Base-by-base conservation (phyloP, 2,113 vertebrate species). In the Helogale parvula region DNA sequence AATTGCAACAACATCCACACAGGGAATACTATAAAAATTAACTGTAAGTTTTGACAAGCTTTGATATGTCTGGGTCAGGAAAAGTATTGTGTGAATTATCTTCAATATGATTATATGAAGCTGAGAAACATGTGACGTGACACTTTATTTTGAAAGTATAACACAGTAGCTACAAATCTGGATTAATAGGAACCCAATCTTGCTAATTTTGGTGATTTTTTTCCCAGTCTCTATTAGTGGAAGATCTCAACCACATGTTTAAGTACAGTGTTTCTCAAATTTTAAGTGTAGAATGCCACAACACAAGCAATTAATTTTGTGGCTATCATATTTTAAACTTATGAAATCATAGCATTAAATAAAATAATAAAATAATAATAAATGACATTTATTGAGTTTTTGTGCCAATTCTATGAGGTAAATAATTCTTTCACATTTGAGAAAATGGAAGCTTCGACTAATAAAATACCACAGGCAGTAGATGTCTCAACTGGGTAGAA, bases 11-110 rank as follows among this genome's bases (percentile, higher is more conserved):
- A 79, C 50, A 74, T 72, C 95, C 80, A 54, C 45, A 92, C 19
- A 68, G 57, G 25, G 65, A 96, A 94, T 96, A 97, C 72, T 71
- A 45, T 11, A 80, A 66, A 77, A 87, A n/a, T 50, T 27, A 93
- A 19, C 23, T 79, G 3, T 81, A 90, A 88, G 47, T 74, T 96
- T 94, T 63, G 52, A 96, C 3, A 65, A 31, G 29, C 80, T 92
- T 35, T 87, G 11, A 16, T 54, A 71, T 41, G 15, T 92, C 54
- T 79, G 4, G 41, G 38, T 76, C 68, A 92, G 31, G 69, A 90
- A 76, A 71, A 71, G 14, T 86, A 8, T 47, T 47, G 29, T 80
- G 12, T 41, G 54, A 76, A 7, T 0, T 93, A 17, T 80, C 41
- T 81, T 96, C 14, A 74, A 9, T 77, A 14, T 63, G 21, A 60